Evolutionary conservation across 2,113 vertebrate species (phyloP).

Genomic region (Plectropomus leopardus): DNA sequence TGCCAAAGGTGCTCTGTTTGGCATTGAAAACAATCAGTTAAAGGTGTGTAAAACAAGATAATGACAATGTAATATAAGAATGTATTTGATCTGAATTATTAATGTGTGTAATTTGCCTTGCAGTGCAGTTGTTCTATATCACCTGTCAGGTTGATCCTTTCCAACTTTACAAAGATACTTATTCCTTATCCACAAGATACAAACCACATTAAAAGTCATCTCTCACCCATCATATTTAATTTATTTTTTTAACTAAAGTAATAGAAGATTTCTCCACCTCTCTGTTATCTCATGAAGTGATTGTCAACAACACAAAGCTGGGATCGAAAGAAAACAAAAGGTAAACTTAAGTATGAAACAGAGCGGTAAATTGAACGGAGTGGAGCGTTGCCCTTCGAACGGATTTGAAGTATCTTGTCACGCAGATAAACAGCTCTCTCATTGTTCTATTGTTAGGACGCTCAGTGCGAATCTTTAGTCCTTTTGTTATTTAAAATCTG

Average conservation of each 20-base stretch:
- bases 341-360: conserved; percentile 41
- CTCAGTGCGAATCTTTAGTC: conserved; percentile 42
- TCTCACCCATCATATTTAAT: not conserved
- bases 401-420: conserved; percentile 62
- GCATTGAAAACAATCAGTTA: too few species aligned
- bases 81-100: not conserved
- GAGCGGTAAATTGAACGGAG: conserved; percentile 59
- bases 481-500: conserved; percentile 60
- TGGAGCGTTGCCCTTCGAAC: conserved; percentile 32
- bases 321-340: conserved; percentile 4
- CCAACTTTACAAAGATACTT: conserved; percentile 2
- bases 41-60: not conserved
- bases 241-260: not conserved
- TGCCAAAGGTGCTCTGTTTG: too few species aligned
- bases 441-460: conserved; percentile 56
- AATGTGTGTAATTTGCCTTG: not conserved
- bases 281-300: conserved; percentile 22
- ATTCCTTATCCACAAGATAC: not conserved
- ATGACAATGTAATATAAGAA: not conserved
- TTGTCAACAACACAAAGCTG: conserved; percentile 43
- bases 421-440: conserved; percentile 61
- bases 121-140: not conserved
- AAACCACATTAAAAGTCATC: conserved; percentile 27
- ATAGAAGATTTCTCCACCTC: conserved; percentile 33
- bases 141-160: not conserved